Base-by-base conservation (phyloP, 2,113 vertebrate species). In the Dicentrarchus labrax region DNA sequence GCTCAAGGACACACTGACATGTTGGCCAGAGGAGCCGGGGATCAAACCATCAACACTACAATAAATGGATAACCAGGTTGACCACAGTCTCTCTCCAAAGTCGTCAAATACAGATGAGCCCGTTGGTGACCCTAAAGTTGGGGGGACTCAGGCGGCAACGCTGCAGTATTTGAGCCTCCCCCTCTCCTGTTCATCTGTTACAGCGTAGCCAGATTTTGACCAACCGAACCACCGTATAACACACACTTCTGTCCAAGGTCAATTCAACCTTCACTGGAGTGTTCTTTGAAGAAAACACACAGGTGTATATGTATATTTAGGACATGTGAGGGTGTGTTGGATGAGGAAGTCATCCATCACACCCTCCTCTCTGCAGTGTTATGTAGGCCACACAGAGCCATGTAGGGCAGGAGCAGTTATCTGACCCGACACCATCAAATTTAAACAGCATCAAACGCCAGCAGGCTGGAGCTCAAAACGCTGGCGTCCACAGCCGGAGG, bases 351-450 rank as follows among this genome's bases (percentile, higher is more conserved):
- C 75, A 80, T 89, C 81, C 87, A 76, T 89, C 83, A 79, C 64
- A 11, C 8, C 54, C 72, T 67, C 50, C 64, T 74, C 84, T 75
- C 89, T 48, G 89, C 74, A 84, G 82, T 15, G 5, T 17, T 64
- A 91, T 85, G 71, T 91, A 89, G 91, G 91, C 51, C 91, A 78
- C 73, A 24, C 17, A 1, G 64, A 80, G 24, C 47, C 83, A 90
- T 82, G 78, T 87, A 76, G 88, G 88, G 2, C 89, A 69, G 88
- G 77, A 71, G 78, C 89, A 67, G 56, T 5, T 15, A 57, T 75
- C 75, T 82, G 82, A 87, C 84, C 91, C 21, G 76, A 81, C 80
- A 48, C 30, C 72, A 6, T 60, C 45, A 59, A 30, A 78, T 50
- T 17, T 17, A n/a, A 48, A 45, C 51, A 2, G 30, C 64, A 66